These are phyloP conservation scores for Acrossocheilus fasciatus DNA, from an alignment of 2,797 vertebrate genomes.

Conservation along the genomic window DNA sequence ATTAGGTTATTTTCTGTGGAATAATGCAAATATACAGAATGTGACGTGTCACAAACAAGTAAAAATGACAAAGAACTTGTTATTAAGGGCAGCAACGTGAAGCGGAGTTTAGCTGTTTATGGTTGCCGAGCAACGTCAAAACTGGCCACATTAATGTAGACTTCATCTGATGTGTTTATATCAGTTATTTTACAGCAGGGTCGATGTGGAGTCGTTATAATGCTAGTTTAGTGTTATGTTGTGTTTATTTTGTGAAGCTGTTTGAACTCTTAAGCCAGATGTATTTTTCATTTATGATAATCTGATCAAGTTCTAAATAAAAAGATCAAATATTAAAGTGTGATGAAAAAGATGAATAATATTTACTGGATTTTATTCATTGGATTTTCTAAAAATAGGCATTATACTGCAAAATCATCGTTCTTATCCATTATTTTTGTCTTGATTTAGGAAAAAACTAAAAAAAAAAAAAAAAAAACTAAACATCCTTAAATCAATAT, in stretches of 20 bases:
- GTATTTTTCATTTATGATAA: not conserved
- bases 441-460: not conserved
- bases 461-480: too few relatives aligned
- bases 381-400: not conserved
- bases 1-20: not conserved
- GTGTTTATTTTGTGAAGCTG: not conserved
- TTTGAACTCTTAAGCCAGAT: not conserved
- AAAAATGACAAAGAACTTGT: not conserved
- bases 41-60: not conserved
- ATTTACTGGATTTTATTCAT: not conserved
- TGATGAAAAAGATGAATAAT: not conserved
- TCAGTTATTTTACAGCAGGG: not conserved
- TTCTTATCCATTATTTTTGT: not conserved
- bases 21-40: not conserved
- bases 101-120: constrained; percentile 7
- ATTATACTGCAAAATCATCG: not conserved
- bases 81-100: not conserved
- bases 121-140: constrained; percentile 1
- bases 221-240: not conserved
- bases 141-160: not conserved
- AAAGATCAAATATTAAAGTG: not conserved
- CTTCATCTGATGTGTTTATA: not conserved
- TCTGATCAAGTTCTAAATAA: not conserved
- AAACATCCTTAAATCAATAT: too few relatives aligned
- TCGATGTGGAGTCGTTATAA: not conserved